phyloP scores from a whole-genome alignment of 2,797 vertebrate genomes.

The Amphiprion clarkii region DNA sequence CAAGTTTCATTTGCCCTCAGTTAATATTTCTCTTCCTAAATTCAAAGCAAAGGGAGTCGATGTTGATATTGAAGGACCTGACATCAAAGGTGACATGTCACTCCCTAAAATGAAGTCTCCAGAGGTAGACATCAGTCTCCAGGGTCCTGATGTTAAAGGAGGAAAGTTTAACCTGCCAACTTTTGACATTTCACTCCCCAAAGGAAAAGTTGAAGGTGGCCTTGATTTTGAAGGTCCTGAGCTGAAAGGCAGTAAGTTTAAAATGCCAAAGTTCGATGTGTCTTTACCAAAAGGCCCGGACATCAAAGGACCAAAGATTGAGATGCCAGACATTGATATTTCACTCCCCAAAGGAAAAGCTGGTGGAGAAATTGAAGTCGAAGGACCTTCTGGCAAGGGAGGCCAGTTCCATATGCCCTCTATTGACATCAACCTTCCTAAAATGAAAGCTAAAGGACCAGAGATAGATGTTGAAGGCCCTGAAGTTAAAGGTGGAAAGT shows the following conservation, averaged over 20 bases:
- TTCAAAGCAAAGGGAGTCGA: conserved; percentile 41
- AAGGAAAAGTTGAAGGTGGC: background rate
- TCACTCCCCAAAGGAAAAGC: conserved; percentile 62
- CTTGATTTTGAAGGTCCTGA: conserved; percentile 12
- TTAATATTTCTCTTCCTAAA: conserved; percentile 71
- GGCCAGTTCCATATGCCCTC: conserved; percentile 55
- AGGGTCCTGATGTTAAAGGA: conserved; percentile 36
- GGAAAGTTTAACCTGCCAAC: background rate
- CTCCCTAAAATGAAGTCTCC: conserved; percentile 41
- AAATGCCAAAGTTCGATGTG: conserved; percentile 61
- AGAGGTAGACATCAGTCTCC: conserved; percentile 7
- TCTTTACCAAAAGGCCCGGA: conserved; percentile 64
- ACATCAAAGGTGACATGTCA: conserved; percentile 28
- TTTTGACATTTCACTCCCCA: conserved; percentile 20
- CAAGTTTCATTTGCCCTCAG: conserved; percentile 61
- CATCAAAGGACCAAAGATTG: conserved; percentile 43
- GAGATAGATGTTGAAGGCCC: conserved; percentile 38
- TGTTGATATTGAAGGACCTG: conserved; percentile 43
- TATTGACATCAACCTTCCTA: conserved; percentile 66
- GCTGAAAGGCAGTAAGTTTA: conserved; percentile 31
- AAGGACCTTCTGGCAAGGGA: conserved; percentile 53
- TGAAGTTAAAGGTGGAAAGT: conserved; percentile 57
- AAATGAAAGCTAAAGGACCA: conserved; percentile 39
- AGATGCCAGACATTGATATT: conserved; percentile 63
- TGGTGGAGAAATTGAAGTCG: conserved; percentile 32